Evolutionary conservation across 2,888 invertebrate genomes (phyloP).

Genomic region (Resseliella maxima): DNA sequence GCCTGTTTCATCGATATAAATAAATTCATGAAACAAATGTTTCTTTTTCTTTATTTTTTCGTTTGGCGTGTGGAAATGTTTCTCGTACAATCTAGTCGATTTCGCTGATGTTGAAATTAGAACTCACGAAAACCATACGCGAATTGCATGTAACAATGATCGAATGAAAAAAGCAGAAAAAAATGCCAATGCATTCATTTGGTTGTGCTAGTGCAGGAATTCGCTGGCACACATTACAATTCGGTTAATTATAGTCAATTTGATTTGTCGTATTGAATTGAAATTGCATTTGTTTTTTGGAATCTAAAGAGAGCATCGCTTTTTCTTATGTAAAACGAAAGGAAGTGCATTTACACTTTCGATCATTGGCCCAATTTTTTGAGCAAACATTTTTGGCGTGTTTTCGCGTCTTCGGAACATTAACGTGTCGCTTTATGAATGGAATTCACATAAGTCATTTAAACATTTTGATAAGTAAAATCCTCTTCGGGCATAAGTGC

Average conservation of each 20-base stretch:
- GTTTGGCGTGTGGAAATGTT: not conserved
- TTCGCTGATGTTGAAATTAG: not conserved
- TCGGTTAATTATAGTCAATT: constrained; percentile 28
- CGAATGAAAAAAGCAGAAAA: too few relatives aligned
- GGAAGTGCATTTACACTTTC: constrained; percentile 10
- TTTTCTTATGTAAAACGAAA: not conserved
- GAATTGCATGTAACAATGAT: not conserved
- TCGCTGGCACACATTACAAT: constrained; percentile 1
- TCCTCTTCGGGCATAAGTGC: not conserved
- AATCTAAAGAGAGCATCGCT: not conserved
- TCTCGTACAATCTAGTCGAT: not conserved
- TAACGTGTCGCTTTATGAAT: not conserved
- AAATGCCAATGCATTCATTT: not conserved
- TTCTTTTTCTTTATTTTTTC: not conserved
- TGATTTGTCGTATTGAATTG: constrained; percentile 14
- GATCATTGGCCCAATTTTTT: constrained; percentile 6
- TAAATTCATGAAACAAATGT: not conserved
- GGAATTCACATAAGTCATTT: not conserved
- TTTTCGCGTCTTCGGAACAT: not conserved
- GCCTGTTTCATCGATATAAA: not conserved
- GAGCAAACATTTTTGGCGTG: not conserved
- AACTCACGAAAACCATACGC: constrained; percentile 20
- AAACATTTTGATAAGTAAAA: not conserved
- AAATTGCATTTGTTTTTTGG: not conserved
- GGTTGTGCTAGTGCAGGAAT: not conserved